Conservation (phyloP, 2,888 invertebrate species). For the Nezara viridula region DNA sequence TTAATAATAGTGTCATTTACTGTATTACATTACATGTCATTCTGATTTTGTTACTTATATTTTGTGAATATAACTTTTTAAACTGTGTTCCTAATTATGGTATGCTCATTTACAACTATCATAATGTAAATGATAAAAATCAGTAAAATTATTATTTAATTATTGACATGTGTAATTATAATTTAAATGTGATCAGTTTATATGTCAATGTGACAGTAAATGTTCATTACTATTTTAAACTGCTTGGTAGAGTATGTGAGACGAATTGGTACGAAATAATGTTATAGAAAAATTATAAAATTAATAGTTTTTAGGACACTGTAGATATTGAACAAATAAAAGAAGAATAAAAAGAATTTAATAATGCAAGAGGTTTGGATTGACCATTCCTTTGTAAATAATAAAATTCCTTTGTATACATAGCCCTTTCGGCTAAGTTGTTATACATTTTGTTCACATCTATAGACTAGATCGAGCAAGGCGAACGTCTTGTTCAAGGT, state of each 20-base stretch:
- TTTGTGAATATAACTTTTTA: conserved; percentile 54
- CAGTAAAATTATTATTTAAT: conserved; percentile 47
- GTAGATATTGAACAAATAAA: conserved; percentile 47
- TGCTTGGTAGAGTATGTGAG: conserved; percentile 64
- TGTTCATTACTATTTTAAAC: conserved; percentile 60
- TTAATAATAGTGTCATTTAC: conserved; percentile 58
- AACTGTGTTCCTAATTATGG: conserved; percentile 56
- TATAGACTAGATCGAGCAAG: conserved; percentile 58
- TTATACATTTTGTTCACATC: conserved; percentile 59
- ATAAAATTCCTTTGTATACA: conserved; percentile 55
- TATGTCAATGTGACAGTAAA: conserved; percentile 61
- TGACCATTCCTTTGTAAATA: conserved; percentile 60
- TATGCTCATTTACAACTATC: conserved; percentile 56
- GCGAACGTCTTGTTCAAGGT: conserved; percentile 57
- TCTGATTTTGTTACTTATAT: conserved; percentile 46
- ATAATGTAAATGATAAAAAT: conserved; percentile 46
- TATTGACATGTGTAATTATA: conserved; percentile 1
- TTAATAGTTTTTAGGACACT: conserved; percentile 55
- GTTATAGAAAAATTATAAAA: conserved; percentile 51
- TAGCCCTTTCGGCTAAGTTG: conserved; percentile 54
- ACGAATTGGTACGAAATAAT: conserved; percentile 57
- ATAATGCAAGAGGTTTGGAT: conserved; percentile 55
- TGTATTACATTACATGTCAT: conserved; percentile 49
- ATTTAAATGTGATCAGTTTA: conserved; percentile 60
- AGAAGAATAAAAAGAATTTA: conserved; percentile 22